Evolutionary conservation across 2,888 invertebrate species (phyloP).

Genomic region (Sceliomorpha sp.): DNA sequence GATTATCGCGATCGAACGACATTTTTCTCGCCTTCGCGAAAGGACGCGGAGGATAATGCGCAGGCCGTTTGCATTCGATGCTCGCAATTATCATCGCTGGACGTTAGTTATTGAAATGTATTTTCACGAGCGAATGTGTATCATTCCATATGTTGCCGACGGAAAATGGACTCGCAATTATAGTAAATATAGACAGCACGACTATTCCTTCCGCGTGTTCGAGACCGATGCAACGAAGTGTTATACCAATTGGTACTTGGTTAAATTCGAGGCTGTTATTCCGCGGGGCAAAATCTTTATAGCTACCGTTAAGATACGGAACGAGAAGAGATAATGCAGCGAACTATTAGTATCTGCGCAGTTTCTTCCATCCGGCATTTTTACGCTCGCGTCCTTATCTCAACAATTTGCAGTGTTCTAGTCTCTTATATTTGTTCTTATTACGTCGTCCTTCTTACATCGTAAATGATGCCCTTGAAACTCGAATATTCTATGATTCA

Average conservation of each 20-base stretch:
- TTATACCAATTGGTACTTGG: slow-evolving; percentile 16
- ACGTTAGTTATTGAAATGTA: slow-evolving; percentile 2
- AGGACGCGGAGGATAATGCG: too few species aligned
- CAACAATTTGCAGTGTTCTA: slow-evolving; percentile 18
- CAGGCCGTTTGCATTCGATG: too few species aligned
- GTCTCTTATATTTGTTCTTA: slow-evolving; percentile 4
- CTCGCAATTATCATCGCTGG: not conserved
- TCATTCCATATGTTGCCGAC: not conserved
- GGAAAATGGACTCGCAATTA: slow-evolving; percentile 12
- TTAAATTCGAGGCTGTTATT: slow-evolving; percentile 31
- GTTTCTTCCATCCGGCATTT: slow-evolving; percentile 22
- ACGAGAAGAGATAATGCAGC: slow-evolving; percentile 38
- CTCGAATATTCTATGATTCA: too few species aligned
- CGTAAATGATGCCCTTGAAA: too few species aligned
- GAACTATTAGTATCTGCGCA: slow-evolving; percentile 28
- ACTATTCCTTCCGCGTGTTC: slow-evolving; percentile 8
- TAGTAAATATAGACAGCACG: slow-evolving; percentile 6
- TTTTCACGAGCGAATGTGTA: slow-evolving; percentile 6
- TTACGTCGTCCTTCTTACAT: too few species aligned
- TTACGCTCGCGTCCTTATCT: slow-evolving; percentile 27
- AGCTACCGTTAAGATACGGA: slow-evolving; percentile 41
- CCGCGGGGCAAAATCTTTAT: slow-evolving; percentile 32
- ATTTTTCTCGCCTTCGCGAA: too few species aligned
- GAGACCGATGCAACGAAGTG: slow-evolving; percentile 12
- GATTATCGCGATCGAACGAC: too few species aligned